Evolutionary conservation across 2,113 vertebrate genomes (phyloP).

Genomic region (Jacana jacana): DNA sequence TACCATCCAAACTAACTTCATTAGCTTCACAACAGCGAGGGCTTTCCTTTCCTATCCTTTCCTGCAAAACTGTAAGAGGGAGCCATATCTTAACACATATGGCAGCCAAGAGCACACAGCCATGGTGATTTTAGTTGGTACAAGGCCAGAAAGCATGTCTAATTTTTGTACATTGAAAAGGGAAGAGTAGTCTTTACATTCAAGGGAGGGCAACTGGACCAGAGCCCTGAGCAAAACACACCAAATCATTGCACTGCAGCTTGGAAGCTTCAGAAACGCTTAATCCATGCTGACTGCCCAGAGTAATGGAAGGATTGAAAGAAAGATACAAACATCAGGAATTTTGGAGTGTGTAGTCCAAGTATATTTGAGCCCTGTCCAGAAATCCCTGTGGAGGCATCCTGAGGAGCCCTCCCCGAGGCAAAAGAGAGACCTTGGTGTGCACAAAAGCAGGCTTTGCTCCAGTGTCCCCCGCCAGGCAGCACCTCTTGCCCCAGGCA

Average conservation of each 20-base stretch:
- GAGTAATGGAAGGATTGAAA: not conserved
- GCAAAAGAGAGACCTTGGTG: not conserved
- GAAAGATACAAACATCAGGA: not conserved
- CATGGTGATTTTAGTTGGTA: not conserved
- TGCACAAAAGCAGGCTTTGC: not conserved
- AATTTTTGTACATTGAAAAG: not conserved
- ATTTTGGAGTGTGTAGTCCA: not conserved
- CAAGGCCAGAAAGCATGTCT: not conserved
- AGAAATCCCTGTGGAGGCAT: not conserved
- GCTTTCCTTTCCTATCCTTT: not conserved
- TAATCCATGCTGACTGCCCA: not conserved
- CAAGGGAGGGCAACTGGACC: not conserved
- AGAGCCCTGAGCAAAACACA: not conserved
- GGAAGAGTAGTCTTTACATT: not conserved
- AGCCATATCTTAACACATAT: not conserved
- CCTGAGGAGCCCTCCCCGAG: not conserved
- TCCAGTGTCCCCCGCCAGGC: not conserved
- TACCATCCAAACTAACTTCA: not conserved
- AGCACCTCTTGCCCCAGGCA: fast-evolving
- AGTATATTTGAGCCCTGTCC: not conserved
- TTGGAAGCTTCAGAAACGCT: not conserved
- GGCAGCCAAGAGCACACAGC: fast-evolving
- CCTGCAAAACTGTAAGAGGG: not conserved
- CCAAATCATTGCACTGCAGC: not conserved
- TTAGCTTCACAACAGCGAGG: not conserved